A percentile compares a stretch with the other conserved stretches of the same genome.
These are phyloP conservation scores for Ctenopoma multispine DNA, from an alignment of 2,797 vertebrate species.

Conservation along the genomic window DNA sequence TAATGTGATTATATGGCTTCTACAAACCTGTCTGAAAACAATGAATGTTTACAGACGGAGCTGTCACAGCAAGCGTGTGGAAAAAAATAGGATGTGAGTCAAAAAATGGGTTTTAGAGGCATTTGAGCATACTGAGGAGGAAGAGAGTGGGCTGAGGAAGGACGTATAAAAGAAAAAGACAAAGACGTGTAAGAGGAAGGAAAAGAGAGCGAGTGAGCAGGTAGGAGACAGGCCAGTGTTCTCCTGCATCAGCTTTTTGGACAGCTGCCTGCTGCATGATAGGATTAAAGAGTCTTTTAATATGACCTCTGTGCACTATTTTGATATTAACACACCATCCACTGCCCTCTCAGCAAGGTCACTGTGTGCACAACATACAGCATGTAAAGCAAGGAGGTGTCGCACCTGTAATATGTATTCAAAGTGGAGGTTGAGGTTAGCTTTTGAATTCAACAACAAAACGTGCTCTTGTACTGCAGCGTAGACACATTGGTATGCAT, in stretches of 20 bases:
- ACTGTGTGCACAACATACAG: constrained; percentile 35
- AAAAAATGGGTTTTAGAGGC: constrained; percentile 49
- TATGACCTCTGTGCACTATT: constrained; percentile 62
- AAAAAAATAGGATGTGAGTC: constrained; percentile 23
- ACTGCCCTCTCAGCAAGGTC: constrained; percentile 59
- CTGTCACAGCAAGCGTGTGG: constrained; percentile 41
- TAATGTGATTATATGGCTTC: constrained; percentile 67
- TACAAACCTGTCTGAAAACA: constrained; percentile 47
- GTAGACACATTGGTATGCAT: neutral
- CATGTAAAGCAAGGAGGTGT: constrained; percentile 39
- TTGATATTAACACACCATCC: constrained; percentile 66
- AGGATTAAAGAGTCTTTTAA: constrained; percentile 78
- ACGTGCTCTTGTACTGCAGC: neutral
- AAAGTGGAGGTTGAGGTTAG: neutral
- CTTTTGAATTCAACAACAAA: constrained; percentile 3
- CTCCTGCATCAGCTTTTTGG: constrained; percentile 73
- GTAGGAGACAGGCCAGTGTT: constrained; percentile 29
- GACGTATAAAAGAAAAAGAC: constrained; percentile 34
- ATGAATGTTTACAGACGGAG: constrained; percentile 56
- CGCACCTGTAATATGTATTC: constrained; percentile 23
- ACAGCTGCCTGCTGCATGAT: constrained; percentile 73
- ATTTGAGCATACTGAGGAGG: constrained; percentile 53
- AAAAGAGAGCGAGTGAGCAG: constrained; percentile 18
- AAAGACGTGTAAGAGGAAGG: constrained; percentile 19
- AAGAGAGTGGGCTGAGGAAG: constrained; percentile 46